Evolutionary conservation across 1,140 invertebrate genomes (phyloP).

Genomic region (Zaprionus tsacasi): DNA sequence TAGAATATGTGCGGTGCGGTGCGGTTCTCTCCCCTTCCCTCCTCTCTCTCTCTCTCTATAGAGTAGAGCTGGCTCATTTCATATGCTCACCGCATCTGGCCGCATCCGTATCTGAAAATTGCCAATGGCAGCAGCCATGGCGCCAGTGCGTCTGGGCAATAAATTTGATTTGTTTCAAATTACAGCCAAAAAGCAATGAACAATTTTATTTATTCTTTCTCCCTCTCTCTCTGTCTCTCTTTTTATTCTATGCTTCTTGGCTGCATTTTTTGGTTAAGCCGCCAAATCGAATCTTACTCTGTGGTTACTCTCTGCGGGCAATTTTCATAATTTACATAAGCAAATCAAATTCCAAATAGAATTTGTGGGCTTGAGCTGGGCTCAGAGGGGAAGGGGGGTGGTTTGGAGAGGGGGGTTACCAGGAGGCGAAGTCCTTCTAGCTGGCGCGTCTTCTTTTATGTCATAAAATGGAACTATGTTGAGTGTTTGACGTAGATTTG

Average conservation of each 20-base stretch:
- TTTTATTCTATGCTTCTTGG: constrained; percentile 12
- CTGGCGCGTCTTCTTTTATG: constrained; percentile 28
- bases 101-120: constrained; percentile 70
- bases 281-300: constrained; percentile 73
- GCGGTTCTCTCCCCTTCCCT: constrained; percentile 28
- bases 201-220: constrained; percentile 54
- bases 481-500: constrained; percentile 71
- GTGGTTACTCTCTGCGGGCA: constrained; percentile 75
- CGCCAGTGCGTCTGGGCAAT: constrained; percentile 77
- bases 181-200: constrained; percentile 73
- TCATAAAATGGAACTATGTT: constrained; percentile 69
- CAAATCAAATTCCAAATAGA: constrained; percentile 79
- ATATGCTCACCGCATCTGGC: constrained; percentile 78
- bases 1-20: constrained; percentile 70
- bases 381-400: not conserved
- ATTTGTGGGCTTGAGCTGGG: constrained; percentile 43
- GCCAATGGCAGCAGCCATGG: constrained; percentile 66
- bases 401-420: not conserved
- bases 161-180: constrained; percentile 83
- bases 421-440: too few relatives aligned
- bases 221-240: not conserved
- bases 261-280: constrained; percentile 65
- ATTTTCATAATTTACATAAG: constrained; percentile 82
- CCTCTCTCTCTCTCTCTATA: not conserved
- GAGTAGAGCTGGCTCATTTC: constrained; percentile 60